Base-by-base conservation (phyloP, 1,140 invertebrate species). In the Macrobrachium rosenbergii region DNA sequence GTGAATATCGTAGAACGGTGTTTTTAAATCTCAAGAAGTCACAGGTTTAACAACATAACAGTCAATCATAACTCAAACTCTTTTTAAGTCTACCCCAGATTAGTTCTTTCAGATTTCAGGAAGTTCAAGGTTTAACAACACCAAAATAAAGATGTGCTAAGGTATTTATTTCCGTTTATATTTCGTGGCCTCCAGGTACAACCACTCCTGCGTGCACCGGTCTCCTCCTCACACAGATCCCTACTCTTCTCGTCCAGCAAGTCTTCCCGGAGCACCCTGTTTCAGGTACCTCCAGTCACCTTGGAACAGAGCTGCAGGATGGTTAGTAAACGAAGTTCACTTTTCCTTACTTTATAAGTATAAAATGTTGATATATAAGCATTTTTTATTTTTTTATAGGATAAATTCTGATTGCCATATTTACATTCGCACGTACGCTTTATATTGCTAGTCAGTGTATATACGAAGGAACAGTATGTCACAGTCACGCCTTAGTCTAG, bases 181-280 rank as follows among this genome's bases (percentile, higher is more conserved):
- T 28, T 62, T 28, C 2, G 21, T 28, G 21, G 16, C 17, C 52
- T 77, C 2, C 83, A 84, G 83, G 45, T 78, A 84, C 43, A 64
- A 58, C 17, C 19, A 16, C 10, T 59, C 62, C 11, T 84, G 83
- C 37, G 73, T 64, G 14, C 60, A 43, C 14, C 58, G 83, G 28
- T 37, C 67, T 2, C 83, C 83, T 21, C 73, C 83, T 37, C 83
- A 84, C 60, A 84, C 75, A 19, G 83, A 84, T 75, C 83, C 83
- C 19, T 84, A 59, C 75, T 63, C 58, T 10, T 62, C 19, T 11
- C 82, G 73, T 16, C 23, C 83, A 10, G 62, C 23, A 19, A 28
- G 43, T 16, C 73, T 78, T 8, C 83, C 83, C 11, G 83, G 62
- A 11, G 73, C 83, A 5, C 73, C 37, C 7, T 84, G 83, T 52